A percentile compares a stretch with the other conserved stretches of the same genome.
These are phyloP conservation scores for Adelosebastes latens DNA, from an alignment of 2,797 vertebrate species.

Conservation along the genomic window DNA sequence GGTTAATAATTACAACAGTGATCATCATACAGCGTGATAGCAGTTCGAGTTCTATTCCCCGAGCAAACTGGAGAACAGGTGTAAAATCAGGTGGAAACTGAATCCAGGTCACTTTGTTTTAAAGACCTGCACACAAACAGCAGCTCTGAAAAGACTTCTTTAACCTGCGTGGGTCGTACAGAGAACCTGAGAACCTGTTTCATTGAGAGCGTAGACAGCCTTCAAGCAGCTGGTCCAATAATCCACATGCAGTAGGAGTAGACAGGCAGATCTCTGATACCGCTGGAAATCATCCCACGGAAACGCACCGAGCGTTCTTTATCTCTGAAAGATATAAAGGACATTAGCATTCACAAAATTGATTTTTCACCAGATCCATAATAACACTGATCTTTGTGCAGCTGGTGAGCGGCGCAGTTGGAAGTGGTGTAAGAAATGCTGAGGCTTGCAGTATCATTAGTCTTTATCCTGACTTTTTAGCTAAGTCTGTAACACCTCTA, in stretches of 20 bases:
- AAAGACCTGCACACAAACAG: not conserved
- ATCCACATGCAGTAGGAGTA: constrained; percentile 46
- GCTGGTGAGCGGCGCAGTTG: constrained; percentile 63
- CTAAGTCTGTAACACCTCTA: constrained; percentile 54
- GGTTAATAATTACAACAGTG: constrained; percentile 37
- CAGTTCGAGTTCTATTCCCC: constrained; percentile 32
- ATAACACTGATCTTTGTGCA: constrained; percentile 80
- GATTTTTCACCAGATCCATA: constrained; percentile 82
- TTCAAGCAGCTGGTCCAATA: constrained; percentile 53
- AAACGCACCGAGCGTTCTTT: constrained; percentile 49
- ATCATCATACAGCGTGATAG: constrained; percentile 29
- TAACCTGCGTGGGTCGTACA: constrained; percentile 5
- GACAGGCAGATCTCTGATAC: constrained; percentile 45
- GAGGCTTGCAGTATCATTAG: constrained; percentile 71
- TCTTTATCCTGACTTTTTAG: constrained; percentile 62
- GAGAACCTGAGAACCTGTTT: constrained; percentile 37
- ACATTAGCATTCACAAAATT: constrained; percentile 79
- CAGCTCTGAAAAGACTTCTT: constrained; percentile 13
- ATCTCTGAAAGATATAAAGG: constrained; percentile 77
- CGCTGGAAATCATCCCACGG: constrained; percentile 66
- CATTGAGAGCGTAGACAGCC: constrained; percentile 29
- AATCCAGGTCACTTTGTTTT: constrained; percentile 42
- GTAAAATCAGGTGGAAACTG: constrained; percentile 40
- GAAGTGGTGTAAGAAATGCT: constrained; percentile 65
- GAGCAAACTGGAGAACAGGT: constrained; percentile 51